These are phyloP conservation scores for Streptopelia turtur DNA, from an alignment of 2,797 vertebrate genomes.

Conservation along the genomic window DNA sequence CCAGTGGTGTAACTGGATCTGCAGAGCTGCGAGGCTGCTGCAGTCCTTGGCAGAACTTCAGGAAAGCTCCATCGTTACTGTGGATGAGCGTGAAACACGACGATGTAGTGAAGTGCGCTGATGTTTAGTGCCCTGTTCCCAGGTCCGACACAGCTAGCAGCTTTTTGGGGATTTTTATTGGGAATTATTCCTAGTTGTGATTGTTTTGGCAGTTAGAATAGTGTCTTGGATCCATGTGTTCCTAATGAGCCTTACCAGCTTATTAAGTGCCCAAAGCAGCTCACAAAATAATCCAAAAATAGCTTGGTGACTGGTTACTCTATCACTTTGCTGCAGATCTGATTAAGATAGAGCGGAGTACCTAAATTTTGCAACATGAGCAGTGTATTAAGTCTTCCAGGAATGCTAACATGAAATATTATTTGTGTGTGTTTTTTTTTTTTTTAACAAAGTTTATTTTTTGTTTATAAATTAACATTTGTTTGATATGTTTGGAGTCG, in stretches of 20 bases:
- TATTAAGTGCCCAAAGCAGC: slow-evolving; percentile 48
- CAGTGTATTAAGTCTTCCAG: neutral
- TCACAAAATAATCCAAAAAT: slow-evolving; percentile 46
- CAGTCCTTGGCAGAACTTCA: slow-evolving; percentile 35
- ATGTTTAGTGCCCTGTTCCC: neutral
- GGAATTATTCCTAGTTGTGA: neutral
- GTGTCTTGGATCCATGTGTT: neutral
- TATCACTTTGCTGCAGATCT: slow-evolving; percentile 54
- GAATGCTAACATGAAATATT: neutral
- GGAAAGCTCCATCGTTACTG: neutral
- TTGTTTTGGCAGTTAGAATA: neutral
- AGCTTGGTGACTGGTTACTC: slow-evolving; percentile 51
- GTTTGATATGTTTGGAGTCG: neutral
- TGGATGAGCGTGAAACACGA: neutral
- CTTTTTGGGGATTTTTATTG: neutral
- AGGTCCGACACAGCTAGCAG: accelerated
- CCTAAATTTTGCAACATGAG: neutral
- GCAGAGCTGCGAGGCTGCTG: slow-evolving; percentile 12
- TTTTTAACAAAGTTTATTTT: neutral
- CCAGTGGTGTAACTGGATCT: slow-evolving; percentile 6
- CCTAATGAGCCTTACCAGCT: slow-evolving; percentile 34
- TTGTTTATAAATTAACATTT: neutral
- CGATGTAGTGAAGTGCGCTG: accelerated
- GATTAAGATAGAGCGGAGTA: slow-evolving; percentile 12
- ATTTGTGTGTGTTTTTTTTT: neutral